Base-by-base conservation (phyloP, 1,140 invertebrate species). In the Drosophila sproati region DNA sequence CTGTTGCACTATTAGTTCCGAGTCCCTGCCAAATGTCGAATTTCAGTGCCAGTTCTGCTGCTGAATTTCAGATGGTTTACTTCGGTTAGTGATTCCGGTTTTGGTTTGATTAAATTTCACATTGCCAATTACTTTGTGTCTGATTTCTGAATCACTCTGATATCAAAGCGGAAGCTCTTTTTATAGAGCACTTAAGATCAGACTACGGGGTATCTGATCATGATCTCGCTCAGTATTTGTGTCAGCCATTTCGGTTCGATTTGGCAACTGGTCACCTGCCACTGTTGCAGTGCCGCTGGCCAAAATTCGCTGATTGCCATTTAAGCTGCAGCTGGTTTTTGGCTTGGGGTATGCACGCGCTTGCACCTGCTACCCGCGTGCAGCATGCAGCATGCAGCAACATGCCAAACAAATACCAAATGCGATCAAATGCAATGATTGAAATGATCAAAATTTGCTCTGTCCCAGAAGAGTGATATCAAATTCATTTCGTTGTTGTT, bases 371-470 rank as follows among this genome's bases (percentile, higher is more conserved):
- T 34, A 54, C 12, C 8, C 20, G 20, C 20, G 20, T 20, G 6
- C 34, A 2, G 2, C 12, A 41, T 35, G 12, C 35, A 20, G 34
- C 34, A 20, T 20, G 20, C 20, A 5, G 7, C 35, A 35, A 35
- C 7, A 20, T 39, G 35, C 7, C 57, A 43, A 43, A 39, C 32
- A 29, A 50, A 55, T 55, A 5, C 37, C 32, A 29, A 34, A 8
- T 34, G 12, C 51, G 35, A 56, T 56, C 54, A 10, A 70, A 45
- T 62, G 34, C n/a, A 43, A n/a, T 43, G 37, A 61, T 39, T 55
- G 56, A 59, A 66, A 37, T 72, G 39, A 71, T 78, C 77, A 64
- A 68, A 74, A 77, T 77, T 80, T 73, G 67, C 52, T 51, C 66
- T 68, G 6, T 57, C 5, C 34, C 3, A 4, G n/a, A 7, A 39